These are phyloP conservation scores for Halcyon smyrnensis DNA, from an alignment of 2,797 vertebrate genomes.

Conservation along the genomic window DNA sequence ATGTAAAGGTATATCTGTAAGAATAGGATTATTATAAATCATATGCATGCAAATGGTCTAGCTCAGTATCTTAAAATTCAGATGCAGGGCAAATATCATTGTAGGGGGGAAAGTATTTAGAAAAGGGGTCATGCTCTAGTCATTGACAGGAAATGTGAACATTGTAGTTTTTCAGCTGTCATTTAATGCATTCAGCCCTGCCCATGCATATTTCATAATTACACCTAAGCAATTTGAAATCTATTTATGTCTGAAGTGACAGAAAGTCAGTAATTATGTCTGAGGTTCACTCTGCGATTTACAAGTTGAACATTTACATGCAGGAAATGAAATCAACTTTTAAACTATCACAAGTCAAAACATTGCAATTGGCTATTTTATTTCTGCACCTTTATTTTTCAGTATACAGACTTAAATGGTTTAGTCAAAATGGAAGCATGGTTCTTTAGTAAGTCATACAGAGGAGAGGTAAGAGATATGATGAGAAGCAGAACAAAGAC, in stretches of 20 bases:
- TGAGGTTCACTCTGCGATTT: conserved; percentile 48
- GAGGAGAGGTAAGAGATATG: not conserved
- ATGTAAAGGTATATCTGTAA: not conserved
- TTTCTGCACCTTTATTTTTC: conserved; percentile 60
- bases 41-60: not conserved
- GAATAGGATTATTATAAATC: not conserved
- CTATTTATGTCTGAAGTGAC: conserved; percentile 63
- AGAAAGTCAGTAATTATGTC: conserved; percentile 63
- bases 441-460: conserved; percentile 45
- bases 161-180: conserved; percentile 50
- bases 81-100: not conserved
- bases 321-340: conserved; percentile 54
- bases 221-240: conserved; percentile 63
- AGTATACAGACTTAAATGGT: conserved; percentile 27
- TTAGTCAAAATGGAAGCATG: conserved; percentile 22
- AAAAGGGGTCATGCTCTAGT: conserved; percentile 41
- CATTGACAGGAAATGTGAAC: conserved; percentile 52
- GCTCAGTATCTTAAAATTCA: not conserved
- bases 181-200: conserved; percentile 49
- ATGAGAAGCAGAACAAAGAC: conserved; percentile 30
- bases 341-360: conserved; percentile 59
- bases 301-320: conserved; percentile 54
- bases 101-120: not conserved
- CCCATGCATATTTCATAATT: conserved; percentile 68
- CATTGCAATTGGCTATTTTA: conserved; percentile 42